phyloP scores from a whole-genome alignment of 92 coral and sea anemone genomes.

The Bergia sp. region DNA sequence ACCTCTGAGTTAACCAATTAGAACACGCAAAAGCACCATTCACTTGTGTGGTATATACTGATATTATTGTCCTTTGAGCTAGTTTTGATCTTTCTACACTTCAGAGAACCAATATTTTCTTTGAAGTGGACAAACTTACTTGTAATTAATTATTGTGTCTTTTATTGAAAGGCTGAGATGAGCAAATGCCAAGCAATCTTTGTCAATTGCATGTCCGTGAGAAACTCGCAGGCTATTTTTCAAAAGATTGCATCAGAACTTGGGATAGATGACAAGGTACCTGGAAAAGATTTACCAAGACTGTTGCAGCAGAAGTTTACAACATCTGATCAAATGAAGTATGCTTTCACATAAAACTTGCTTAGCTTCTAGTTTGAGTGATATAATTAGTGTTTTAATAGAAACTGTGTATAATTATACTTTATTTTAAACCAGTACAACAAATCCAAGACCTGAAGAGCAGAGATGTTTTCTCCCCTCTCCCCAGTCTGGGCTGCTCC shows the following conservation, averaged over 20 bases:
- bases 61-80: no score
- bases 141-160: not conserved
- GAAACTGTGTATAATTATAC: not conserved
- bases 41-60: no score
- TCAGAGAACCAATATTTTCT: no score
- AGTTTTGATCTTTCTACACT: no score
- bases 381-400: not conserved
- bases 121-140: not conserved
- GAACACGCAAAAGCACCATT: no score
- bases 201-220: constrained; percentile 93
- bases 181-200: constrained; percentile 78
- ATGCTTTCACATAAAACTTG: not conserved
- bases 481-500: no score
- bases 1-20: no score
- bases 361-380: not conserved
- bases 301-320: constrained; percentile 84
- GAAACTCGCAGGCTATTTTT: constrained; percentile 81
- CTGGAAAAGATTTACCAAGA: constrained; percentile 76
- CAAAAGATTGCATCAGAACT: constrained; percentile 81
- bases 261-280: constrained; percentile 70
- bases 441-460: no score
- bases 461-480: no score
- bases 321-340: constrained; percentile 73
- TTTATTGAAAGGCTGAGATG: constrained; percentile 57
- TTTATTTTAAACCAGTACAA: no score